Conservation (phyloP, 2,888 invertebrate species). For the Neoscelio sp. region DNA sequence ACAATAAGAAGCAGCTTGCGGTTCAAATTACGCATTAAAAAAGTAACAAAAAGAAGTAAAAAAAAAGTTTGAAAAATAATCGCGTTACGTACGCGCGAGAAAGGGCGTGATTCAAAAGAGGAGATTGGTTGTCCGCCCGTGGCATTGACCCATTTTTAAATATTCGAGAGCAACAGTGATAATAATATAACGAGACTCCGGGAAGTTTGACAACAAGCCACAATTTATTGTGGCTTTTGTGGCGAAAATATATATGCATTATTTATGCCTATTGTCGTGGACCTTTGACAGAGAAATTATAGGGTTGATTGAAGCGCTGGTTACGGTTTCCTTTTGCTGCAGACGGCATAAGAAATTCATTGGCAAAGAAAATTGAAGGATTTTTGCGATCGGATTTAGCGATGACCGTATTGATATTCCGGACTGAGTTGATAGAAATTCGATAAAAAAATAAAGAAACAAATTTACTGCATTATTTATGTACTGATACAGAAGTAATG, state of each 20-base stretch:
- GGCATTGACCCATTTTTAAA: conserved; percentile 77
- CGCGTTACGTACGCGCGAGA: conserved; percentile 47
- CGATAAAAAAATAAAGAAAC: too few relatives aligned
- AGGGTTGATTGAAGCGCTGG: conserved; percentile 33
- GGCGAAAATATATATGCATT: conserved; percentile 28
- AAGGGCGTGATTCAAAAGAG: conserved; percentile 59
- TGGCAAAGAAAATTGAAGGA: too few relatives aligned
- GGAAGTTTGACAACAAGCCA: conserved; percentile 33
- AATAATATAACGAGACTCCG: conserved; percentile 28
- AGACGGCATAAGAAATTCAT: too few relatives aligned
- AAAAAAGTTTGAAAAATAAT: conserved; percentile 28
- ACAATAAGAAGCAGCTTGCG: conserved; percentile 42
- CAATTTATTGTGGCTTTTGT: conserved; percentile 36
- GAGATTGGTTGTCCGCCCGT: conserved; percentile 63
- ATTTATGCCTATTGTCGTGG: conserved; percentile 37
- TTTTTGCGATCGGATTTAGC: too few relatives aligned
- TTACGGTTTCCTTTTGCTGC: conserved; percentile 13
- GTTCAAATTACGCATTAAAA: conserved; percentile 13
- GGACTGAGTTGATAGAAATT: too few relatives aligned
- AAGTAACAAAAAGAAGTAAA: neutral
- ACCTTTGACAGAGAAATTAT: conserved; percentile 35
- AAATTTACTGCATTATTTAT: too few relatives aligned
- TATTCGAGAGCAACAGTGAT: conserved; percentile 70
- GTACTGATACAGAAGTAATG: too few relatives aligned
- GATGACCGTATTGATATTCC: too few relatives aligned